phyloP scores from a whole-genome alignment of 2,113 vertebrate species.

The Pangasianodon gigas region DNA sequence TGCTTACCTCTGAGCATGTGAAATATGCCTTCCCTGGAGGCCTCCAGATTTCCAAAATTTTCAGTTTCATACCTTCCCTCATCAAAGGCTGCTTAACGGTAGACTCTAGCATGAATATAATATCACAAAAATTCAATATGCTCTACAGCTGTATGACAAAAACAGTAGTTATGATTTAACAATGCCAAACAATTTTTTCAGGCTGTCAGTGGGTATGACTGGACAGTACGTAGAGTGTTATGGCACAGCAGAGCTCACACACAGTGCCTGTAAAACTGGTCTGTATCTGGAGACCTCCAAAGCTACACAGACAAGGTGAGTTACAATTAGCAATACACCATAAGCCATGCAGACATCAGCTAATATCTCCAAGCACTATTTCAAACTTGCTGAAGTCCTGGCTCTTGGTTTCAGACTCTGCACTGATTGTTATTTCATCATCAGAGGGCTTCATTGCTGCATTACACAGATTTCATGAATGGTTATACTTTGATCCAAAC shows the following conservation, averaged over 20 bases:
- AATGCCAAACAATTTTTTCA: background rate
- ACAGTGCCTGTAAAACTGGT: background rate
- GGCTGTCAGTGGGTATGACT: background rate
- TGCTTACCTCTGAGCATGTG: background rate
- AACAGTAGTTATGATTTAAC: background rate
- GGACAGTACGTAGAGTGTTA: background rate
- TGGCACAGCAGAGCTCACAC: background rate
- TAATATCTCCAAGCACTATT: background rate
- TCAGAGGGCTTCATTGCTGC: constrained; percentile 42
- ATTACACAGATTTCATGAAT: background rate
- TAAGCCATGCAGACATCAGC: background rate
- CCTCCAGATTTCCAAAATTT: background rate
- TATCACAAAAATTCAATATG: background rate
- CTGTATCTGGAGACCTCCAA: background rate
- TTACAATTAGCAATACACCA: background rate
- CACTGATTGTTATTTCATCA: constrained; percentile 28
- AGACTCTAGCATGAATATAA: background rate
- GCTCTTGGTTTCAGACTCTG: constrained; percentile 2
- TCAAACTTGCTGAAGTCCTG: background rate
- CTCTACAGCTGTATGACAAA: background rate
- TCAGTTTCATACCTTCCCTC: background rate
- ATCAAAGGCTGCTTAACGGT: background rate
- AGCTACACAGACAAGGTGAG: background rate
- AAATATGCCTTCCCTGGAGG: background rate
- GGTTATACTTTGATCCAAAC: background rate